Percentiles rank a stretch among this genome's conserved stretches.
phyloP scores from a whole-genome alignment of 2,888 invertebrate species.

The Hyppa rectilinea region DNA sequence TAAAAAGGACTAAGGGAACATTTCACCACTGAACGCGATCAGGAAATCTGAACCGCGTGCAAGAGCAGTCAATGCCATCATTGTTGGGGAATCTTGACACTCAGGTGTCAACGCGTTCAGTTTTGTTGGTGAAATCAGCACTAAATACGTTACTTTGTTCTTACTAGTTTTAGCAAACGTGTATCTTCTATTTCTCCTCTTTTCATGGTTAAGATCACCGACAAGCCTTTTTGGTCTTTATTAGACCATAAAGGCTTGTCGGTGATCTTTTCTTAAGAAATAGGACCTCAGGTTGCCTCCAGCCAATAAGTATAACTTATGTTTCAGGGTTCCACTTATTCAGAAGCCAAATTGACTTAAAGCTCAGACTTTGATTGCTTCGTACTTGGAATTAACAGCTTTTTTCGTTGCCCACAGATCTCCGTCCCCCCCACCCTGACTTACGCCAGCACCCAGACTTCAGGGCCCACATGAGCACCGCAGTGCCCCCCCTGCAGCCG shows the following conservation, averaged over 20 bases:
- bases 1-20: too few relatives aligned
- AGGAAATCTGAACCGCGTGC: too few relatives aligned
- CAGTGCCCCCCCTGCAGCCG: slow-evolving; percentile 84
- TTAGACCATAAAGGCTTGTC: too few relatives aligned
- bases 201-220: neutral
- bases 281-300: neutral
- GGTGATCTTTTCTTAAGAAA: neutral
- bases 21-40: too few relatives aligned
- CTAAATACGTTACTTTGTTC: too few relatives aligned
- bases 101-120: too few relatives aligned
- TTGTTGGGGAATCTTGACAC: too few relatives aligned
- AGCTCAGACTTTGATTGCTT: neutral
- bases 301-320: neutral
- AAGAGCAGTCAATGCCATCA: too few relatives aligned
- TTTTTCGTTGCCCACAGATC: slow-evolving; percentile 69
- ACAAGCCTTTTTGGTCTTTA: neutral
- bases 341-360: neutral
- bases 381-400: neutral
- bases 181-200: neutral
- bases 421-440: slow-evolving; percentile 82
- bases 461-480: slow-evolving; percentile 79
- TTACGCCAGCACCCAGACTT: slow-evolving; percentile 84
- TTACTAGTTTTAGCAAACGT: neutral
- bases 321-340: neutral
- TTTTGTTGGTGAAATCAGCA: too few relatives aligned